Percentiles rank a stretch among this genome's conserved stretches.
Evolutionary conservation across 2,888 invertebrate genomes (phyloP).

Genomic region (Chaitophorus viminalis): DNA sequence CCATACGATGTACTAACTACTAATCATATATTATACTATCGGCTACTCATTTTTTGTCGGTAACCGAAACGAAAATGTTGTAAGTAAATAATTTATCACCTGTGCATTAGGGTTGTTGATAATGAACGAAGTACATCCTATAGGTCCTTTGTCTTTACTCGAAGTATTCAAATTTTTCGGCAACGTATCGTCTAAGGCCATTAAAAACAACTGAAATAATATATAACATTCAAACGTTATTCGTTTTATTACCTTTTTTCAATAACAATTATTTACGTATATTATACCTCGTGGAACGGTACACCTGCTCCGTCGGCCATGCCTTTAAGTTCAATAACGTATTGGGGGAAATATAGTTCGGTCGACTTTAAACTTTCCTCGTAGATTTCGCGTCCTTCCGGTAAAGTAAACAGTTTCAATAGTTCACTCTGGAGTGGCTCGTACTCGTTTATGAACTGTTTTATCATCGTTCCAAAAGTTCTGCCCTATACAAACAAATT

Average conservation of each 20-base stretch:
- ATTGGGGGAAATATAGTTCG: conserved; percentile 80
- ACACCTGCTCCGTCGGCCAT: conserved; percentile 85
- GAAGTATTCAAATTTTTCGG: conserved; percentile 72
- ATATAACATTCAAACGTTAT: neutral
- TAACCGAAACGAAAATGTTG: too few species aligned
- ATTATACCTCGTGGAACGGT: conserved; percentile 71
- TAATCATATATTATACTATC: too few species aligned
- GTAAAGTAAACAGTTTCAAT: conserved; percentile 78
- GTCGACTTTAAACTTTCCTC: conserved; percentile 79
- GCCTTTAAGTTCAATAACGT: conserved; percentile 83
- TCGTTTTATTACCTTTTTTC: neutral
- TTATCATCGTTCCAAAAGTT: conserved; percentile 73
- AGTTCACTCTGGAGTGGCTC: conserved; percentile 75
- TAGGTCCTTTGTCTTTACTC: conserved; percentile 65
- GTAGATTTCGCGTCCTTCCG: conserved; percentile 77
- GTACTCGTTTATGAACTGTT: conserved; percentile 65
- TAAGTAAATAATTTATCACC: neutral
- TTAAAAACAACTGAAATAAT: conserved; percentile 75
- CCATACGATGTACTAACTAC: too few species aligned
- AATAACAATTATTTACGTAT: neutral
- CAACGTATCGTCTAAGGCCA: conserved; percentile 85
- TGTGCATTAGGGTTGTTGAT: conserved; percentile 25
- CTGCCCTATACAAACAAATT: conserved; percentile 74
- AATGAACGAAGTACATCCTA: conserved; percentile 49
- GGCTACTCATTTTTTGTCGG: too few species aligned